These are phyloP conservation scores for Lepidotrigona ventralis DNA, from an alignment of 1,140 invertebrate species.

Conservation along the genomic window DNA sequence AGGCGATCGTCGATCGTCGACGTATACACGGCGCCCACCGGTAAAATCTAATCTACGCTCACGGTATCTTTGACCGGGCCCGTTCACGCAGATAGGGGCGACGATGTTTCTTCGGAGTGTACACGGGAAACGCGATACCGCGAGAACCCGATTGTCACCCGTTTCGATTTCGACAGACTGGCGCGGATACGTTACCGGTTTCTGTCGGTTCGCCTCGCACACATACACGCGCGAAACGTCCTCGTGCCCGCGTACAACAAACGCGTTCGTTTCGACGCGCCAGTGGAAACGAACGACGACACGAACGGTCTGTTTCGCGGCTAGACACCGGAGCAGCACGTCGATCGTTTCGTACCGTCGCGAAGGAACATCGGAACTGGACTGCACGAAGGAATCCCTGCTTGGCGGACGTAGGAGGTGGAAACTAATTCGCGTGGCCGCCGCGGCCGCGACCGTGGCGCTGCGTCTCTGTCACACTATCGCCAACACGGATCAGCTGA, in stretches of 20 bases:
- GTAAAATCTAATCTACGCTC: constrained; percentile 58
- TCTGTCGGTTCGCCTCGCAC: neutral
- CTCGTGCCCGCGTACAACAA: no score
- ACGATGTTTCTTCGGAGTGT: no score
- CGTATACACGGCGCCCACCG: constrained; percentile 19
- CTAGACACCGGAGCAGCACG: constrained; percentile 1
- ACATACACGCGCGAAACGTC: no score
- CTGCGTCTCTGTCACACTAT: constrained; percentile 8
- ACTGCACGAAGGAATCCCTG: constrained; percentile 69
- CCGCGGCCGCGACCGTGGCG: constrained; percentile 33
- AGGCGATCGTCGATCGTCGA: constrained; percentile 6
- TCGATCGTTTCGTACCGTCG: constrained; percentile 61
- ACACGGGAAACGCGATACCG: constrained; percentile 6
- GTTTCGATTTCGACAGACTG: constrained; percentile 8
- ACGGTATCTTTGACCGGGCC: constrained; percentile 24
- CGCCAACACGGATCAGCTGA: constrained; percentile 59
- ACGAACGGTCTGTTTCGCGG: neutral
- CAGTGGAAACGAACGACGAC: neutral
- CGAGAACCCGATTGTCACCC: constrained; percentile 38
- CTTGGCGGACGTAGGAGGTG: constrained; percentile 53
- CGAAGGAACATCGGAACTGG: constrained; percentile 75
- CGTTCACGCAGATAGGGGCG: constrained; percentile 1
- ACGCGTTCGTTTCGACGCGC: constrained; percentile 12
- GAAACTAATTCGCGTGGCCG: constrained; percentile 38
- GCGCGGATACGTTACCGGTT: constrained; percentile 31